Base-by-base conservation (phyloP, 1,140 invertebrate genomes). In the Laupala kohalensis region DNA sequence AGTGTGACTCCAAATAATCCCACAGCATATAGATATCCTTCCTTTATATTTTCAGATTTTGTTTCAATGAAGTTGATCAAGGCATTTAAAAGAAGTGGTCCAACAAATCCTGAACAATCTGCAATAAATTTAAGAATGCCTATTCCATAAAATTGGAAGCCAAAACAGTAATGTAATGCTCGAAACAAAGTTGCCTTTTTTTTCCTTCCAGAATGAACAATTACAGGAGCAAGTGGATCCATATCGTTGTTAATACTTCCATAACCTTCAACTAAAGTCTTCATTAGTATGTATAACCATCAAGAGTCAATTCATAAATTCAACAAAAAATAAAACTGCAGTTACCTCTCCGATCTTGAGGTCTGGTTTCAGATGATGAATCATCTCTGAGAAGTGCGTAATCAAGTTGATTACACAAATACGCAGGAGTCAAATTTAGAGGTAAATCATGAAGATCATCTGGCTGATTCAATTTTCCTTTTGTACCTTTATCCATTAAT, bases 401-500 rank as follows among this genome's bases (percentile, higher is more conserved):
- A 74, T 86, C 83, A 78, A 92, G 81, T 80, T 86, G 80, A 64
- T 80, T 79, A 77, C 85, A 84, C 74, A 90, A 80, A 79, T 83
- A 78, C 70, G 80, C 78, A 64, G 90, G 89, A 69, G 85, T 85
- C 63, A 95, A 80, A 67, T 85, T 81, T 29, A 85, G 81, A 0
- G 95, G 95, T 64, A 98, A 80, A 80, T 94, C 89, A 82, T 90
- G 95, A 0, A 98, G 80, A 83, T 97, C 94, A 78, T 94, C 91
- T 0, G 88, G 80, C 76, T 86, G 85, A 69, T 86, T 85, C 6
- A 98, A 80, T 74, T 88, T 85, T 6, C 89, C 89, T 67, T 86
- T 83, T 5, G 87, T 83, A 5, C 95, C 95, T 84, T 94, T 95
- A 68, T 86, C 77, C 81, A 98, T 90, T 62, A 98, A 79, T 9